These are phyloP conservation scores for Coecobrya sp. DNA, from an alignment of 2,888 invertebrate species.

Conservation along the genomic window DNA sequence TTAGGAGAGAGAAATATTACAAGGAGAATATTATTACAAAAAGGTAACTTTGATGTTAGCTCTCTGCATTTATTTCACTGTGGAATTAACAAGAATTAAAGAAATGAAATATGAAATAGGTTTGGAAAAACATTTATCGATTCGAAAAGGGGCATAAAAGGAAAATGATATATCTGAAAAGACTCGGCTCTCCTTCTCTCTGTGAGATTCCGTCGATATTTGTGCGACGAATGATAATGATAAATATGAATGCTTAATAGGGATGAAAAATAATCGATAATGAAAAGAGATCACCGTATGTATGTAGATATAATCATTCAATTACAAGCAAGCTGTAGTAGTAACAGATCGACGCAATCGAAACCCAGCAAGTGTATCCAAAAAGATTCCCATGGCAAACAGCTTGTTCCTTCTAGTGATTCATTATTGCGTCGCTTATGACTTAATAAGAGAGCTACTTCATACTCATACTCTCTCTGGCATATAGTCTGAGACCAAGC, in stretches of 20 bases:
- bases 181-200: not conserved
- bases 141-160: not conserved
- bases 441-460: constrained; percentile 75
- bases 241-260: constrained; percentile 32
- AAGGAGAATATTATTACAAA: not conserved
- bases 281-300: constrained; percentile 50
- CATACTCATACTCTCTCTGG: constrained; percentile 8
- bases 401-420: constrained; percentile 71
- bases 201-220: not conserved
- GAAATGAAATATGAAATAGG: not conserved
- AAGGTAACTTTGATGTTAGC: not conserved
- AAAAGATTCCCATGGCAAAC: constrained; percentile 58
- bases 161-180: not conserved
- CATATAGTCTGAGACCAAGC: not conserved
- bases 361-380: constrained; percentile 51
- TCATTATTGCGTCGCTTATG: constrained; percentile 74
- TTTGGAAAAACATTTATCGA: not conserved
- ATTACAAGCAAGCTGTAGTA: constrained; percentile 51
- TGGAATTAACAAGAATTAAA: too few species aligned
- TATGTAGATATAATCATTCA: constrained; percentile 63
- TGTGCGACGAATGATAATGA: constrained; percentile 19
- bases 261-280: constrained; percentile 50
- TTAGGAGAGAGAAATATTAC: not conserved
- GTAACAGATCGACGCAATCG: constrained; percentile 36
- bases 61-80: not conserved